Conservation (phyloP, 1,140 invertebrate genomes). For the Spodoptera frugiperda region DNA sequence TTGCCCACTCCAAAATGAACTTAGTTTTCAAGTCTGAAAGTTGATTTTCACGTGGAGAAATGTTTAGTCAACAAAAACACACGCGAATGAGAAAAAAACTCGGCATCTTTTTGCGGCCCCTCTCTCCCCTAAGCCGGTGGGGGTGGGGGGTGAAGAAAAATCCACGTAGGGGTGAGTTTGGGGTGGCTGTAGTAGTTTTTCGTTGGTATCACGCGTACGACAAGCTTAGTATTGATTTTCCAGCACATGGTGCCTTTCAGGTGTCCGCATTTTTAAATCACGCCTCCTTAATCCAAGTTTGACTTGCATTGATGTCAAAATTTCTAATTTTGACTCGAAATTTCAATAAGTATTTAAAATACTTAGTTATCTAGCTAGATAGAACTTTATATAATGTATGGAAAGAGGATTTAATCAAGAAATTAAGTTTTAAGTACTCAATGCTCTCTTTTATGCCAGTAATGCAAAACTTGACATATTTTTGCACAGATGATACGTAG, state of each 20-base stretch:
- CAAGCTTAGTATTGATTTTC: slow-evolving; percentile 67
- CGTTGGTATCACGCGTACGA: slow-evolving; percentile 66
- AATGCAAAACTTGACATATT: too few relatives aligned
- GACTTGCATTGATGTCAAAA: too few relatives aligned
- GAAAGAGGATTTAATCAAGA: too few relatives aligned
- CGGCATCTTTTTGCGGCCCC: slow-evolving; percentile 66
- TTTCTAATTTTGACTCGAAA: too few relatives aligned
- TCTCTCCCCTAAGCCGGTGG: slow-evolving; percentile 57
- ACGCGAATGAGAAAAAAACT: slow-evolving; percentile 61
- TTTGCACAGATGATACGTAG: too few relatives aligned
- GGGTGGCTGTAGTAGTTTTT: slow-evolving; percentile 65
- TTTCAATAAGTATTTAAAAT: too few relatives aligned
- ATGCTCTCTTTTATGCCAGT: too few relatives aligned
- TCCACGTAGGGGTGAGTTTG: slow-evolving; percentile 62
- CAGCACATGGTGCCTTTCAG: slow-evolving; percentile 62
- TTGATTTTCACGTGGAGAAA: slow-evolving; percentile 7
- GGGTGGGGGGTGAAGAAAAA: slow-evolving; percentile 71
- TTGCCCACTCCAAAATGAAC: background rate
- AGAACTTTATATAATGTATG: too few relatives aligned
- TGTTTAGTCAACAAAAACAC: slow-evolving; percentile 65
- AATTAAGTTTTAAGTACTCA: too few relatives aligned
- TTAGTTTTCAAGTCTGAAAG: background rate
- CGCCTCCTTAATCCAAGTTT: background rate
- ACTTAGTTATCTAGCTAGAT: too few relatives aligned
- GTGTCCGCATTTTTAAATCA: slow-evolving; percentile 52